Base-by-base conservation (phyloP, 2,888 invertebrate genomes). In the Netelia melanura region DNA sequence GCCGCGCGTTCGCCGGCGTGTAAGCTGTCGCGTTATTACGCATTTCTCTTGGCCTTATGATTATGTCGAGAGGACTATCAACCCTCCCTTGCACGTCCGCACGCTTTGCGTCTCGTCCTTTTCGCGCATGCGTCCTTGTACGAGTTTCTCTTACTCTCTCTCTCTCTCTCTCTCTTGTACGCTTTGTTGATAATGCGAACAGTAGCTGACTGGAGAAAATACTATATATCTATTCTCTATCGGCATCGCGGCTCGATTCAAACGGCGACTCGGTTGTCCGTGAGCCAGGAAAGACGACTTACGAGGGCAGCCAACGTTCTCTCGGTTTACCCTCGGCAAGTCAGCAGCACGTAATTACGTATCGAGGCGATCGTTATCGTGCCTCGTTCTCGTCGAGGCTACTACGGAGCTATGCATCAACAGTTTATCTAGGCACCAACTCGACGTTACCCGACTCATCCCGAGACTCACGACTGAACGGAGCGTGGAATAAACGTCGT, bases 11-110 rank as follows among this genome's bases (percentile, higher is more conserved):
- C 86, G 87, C 85, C 87, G 79, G 25, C 89, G 86, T 90, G 89
- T 91, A 92, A 92, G 90, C 89, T 91, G 88, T 90, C 88, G 81
- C 88, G 89, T 90, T 90, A 91, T 92, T 92, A 92, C 89, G 88
- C 87, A 86, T 89, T 91, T 90, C 90, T 89, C 86, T 87, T 89
- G 81, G 87, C 87, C 87, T 86, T 84, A 86, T 86, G 89, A 90
- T 91, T 89, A 89, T 87, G 81, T 87, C 78, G 83, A 70, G 82
- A 83, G 79, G 78, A 80, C 86, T 86, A 88, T 89, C 85, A 86
- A 87, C 81, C 78, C 75, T 71, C 78, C 25, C 62, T 23, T 54
- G 67, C 77, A 78, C 74, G 77, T 81, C 58, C 81, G 71, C 64
- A 54, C 61, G 54, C 77, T 68, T 71, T 48, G 58, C 21, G n/a